Base-by-base conservation (phyloP, 2,888 invertebrate species). In the Pollenia griseotomentosa region DNA sequence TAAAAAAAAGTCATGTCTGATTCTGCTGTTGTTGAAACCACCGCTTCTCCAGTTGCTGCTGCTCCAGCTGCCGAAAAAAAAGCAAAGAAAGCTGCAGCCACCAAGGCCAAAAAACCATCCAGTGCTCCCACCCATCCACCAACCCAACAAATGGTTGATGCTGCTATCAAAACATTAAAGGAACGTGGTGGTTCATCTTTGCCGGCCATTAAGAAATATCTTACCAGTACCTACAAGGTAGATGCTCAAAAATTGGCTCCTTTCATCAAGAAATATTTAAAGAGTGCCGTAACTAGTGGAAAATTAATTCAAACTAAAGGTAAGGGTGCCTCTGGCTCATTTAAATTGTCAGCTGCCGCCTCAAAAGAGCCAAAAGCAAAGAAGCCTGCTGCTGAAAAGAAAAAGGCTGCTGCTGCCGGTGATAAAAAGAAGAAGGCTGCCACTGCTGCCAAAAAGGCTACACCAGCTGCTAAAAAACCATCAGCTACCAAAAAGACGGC, bases 261-360 rank as follows among this genome's bases (percentile, higher is more conserved):
- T 33, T 73, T 73, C 73, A 57, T 57, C 6, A 57, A 71, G 23
- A 57, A 48, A 44, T 71, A 71, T 57, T 57, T 71, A 9, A 57
- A 71, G 23, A 57, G 44, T 57, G 44, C 57, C 11, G 70, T 40
- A 40, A 53, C 40, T 5, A 53, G 70, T 70, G 70, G 70, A 40
- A 70, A 70, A 70, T 40, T 70, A 57, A 16, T 57, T 19, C 16
- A 57, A 57, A 57, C 55, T 57, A 19, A 57, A 16, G 55, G 61
- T 40, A 61, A 61, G 61, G 40, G 61, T 61, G 61, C 61, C n/a
- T 40, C 61, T 61, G 61, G 61, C n/a, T 40, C 40, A 33, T 61
- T 61, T 40, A 61, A 61, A 40, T 61, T 61, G 40, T 61, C 61
- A 61, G 14, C 61, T n/a, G 61, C 61, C 40, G 40, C 40, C n/a